phyloP scores from a whole-genome alignment of 2,113 vertebrate genomes.

The Nothoprocta pentlandii region DNA sequence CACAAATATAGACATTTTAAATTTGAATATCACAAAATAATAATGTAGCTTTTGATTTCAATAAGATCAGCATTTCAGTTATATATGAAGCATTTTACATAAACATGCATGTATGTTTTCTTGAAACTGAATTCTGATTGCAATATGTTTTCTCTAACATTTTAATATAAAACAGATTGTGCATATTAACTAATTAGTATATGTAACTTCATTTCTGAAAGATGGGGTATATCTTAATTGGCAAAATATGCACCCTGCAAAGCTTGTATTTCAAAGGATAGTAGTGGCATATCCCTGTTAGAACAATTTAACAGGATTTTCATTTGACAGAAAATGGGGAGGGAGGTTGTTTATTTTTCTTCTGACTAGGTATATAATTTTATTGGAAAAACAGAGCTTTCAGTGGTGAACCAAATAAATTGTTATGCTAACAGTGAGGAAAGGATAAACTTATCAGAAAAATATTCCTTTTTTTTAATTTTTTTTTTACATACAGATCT shows the following conservation, averaged over 20 bases:
- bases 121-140: background rate
- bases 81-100: fast-evolving
- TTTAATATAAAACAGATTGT: background rate
- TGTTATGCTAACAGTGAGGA: background rate
- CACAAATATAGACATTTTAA: background rate
- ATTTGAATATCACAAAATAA: background rate
- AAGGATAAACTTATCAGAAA: background rate
- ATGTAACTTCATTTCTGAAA: background rate
- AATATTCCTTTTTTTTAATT: background rate
- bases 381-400: background rate
- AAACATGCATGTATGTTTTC: background rate
- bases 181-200: background rate
- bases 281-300: background rate
- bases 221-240: fast-evolving
- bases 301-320: background rate
- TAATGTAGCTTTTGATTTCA: background rate
- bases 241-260: background rate
- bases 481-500: background rate
- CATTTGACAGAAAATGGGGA: background rate
- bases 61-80: background rate
- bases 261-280: background rate
- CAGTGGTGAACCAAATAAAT: background rate
- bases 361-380: background rate
- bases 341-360: background rate
- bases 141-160: background rate